Base-by-base conservation (phyloP, 2,113 vertebrate genomes). In the Acinonyx jubatus region DNA sequence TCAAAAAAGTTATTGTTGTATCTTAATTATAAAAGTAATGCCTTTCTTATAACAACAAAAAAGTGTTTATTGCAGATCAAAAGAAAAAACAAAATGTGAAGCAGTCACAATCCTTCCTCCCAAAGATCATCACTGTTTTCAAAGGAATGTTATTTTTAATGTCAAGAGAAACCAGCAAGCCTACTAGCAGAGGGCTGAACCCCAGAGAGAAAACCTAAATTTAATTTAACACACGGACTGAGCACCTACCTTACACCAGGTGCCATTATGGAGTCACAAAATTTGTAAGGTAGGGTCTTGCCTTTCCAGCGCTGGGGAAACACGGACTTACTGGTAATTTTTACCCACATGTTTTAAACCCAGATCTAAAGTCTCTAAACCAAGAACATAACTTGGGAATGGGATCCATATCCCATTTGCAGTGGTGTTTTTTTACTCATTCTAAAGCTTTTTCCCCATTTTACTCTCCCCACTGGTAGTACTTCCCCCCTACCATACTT, bases 141-240 rank as follows among this genome's bases (percentile, higher is more conserved):
- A 73, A 97, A 96, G 36, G 50, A 96, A 79, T 27, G 52, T 63
- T 69, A 50, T 45, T 61, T 81, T 94, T 91, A 85, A 82, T 23
- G 38, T 45, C 81, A 52, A 33, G 29, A 95, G 55, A 78, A 79
- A 80, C 27, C 38, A 83, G 7, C 15, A 95, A 78, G 71, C 27
- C 80, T 68, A 25, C 18, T 31, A 68, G 79, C 29, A 71, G 45
- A 76, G 65, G 4, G 12, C 38, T 85, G n/a, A 89, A n/a, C 4
- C 14, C 38, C 82, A 74, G 38, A 66, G 66, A 80, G 63, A 88
- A 84, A 84, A 81, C 14, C 21, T 15, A 55, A 89, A 74, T 69
- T 83, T 45, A 83, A 33, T 14, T 4, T 88, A 45, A 73, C 19
- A 86, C 11, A 45, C 23, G 80, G 45, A 61, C 41, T 65, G n/a